Percentiles rank a stretch among this genome's conserved stretches.
These are phyloP conservation scores for Drosophila maculinotata DNA, from an alignment of 2,888 invertebrate genomes.

Conservation along the genomic window DNA sequence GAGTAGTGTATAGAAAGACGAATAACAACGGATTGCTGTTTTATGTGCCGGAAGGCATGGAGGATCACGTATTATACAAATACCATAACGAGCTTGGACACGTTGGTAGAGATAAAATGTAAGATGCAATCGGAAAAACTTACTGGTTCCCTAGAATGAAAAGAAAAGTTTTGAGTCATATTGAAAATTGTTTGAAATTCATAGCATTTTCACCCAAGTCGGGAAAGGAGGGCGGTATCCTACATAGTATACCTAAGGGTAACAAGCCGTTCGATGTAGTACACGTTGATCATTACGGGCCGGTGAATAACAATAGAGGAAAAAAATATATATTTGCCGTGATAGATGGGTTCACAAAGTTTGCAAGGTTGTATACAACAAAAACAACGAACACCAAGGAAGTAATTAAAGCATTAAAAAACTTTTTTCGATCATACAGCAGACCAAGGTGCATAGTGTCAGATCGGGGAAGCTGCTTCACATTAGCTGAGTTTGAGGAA, in stretches of 20 bases:
- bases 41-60: slow-evolving; percentile 36
- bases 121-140: slow-evolving; percentile 26
- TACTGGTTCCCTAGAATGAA: slow-evolving; percentile 84
- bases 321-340: slow-evolving; percentile 26
- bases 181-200: slow-evolving; percentile 23
- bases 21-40: slow-evolving; percentile 17
- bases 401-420: not conserved
- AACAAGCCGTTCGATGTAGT: not conserved
- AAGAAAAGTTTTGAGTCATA: too few relatives aligned
- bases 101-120: slow-evolving; percentile 23
- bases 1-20: too few relatives aligned
- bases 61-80: slow-evolving; percentile 27
- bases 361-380: slow-evolving; percentile 43
- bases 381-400: not conserved
- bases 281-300: slow-evolving; percentile 73
- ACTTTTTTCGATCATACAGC: too few relatives aligned
- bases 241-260: not conserved
- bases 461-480: not conserved
- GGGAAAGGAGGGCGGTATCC: slow-evolving; percentile 39
- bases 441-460: not conserved
- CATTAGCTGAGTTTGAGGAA: not conserved
- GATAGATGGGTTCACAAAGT: slow-evolving; percentile 81
- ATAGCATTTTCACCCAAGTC: slow-evolving; percentile 10
- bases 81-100: slow-evolving; percentile 38
- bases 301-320: slow-evolving; percentile 69